Evolutionary conservation across 2,797 vertebrate genomes (phyloP), one percentile per base, ranked within the genome.

Genomic region (Myotis planiceps): DNA sequence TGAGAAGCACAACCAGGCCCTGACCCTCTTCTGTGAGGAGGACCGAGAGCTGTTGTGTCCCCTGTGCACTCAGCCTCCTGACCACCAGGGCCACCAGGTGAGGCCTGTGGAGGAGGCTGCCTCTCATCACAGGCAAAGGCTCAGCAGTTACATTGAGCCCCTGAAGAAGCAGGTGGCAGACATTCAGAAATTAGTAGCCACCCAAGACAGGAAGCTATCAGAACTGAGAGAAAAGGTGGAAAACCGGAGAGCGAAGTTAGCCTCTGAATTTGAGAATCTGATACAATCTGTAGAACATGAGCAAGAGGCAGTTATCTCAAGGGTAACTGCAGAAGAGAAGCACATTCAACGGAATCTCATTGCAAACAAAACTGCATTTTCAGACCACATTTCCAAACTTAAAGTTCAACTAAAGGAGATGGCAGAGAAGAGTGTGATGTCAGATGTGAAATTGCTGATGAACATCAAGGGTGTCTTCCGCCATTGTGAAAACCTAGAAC

Each of bases 11-110:
- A 97, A 98, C 92, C 98, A 99, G 95, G 98, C 98, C 0, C 98
- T 99, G 76, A 99, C 98, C 71, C 85, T 90, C 29, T 90, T 80
- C 75, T 69, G 75, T 32, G 81, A 83, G 32, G 81, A 83, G 45
- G 81, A 83, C 63, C 34, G 27, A 9, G 21, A 87, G 39, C 13
- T 84, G 47, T 6, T 74, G 69, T 74, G 84, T 74, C 5, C 53
- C 69, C 39, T 87, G 69, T 87, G 84, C 39, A 3, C 29, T 13
- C 19, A 34, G 84, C 5, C 69, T 0, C 98, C 98, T 4, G 76
- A 95, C 3, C 99, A 99, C 95, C 98, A 97, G 0, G 97, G 98
- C 60, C 99, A 99, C 97, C 98, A 98, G 55, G 96, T 99, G 97
- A 98, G 96, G 9, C 98, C 98, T 5, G 60, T 98, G 45, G 27